Evolutionary conservation across 1,140 invertebrate species (phyloP), one percentile per base, ranked within the genome.

Genomic region (Drusus annulatus): DNA sequence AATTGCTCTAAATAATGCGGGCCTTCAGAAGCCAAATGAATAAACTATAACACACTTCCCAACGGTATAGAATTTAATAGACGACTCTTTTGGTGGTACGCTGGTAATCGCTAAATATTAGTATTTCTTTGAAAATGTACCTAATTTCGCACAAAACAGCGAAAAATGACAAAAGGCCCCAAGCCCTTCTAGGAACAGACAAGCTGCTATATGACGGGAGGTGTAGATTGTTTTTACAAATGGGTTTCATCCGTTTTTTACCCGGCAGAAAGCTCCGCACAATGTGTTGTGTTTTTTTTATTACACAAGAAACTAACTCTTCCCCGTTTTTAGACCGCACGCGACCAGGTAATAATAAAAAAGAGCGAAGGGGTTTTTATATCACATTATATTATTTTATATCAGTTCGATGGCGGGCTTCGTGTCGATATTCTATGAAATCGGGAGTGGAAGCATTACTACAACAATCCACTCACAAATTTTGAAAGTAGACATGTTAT

Each of bases 321-420:
- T 79, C 69, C 77, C 78, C 54, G n/a, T 74, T 79, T 79, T 79
- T 60, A 58, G 77, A 62, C 56, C 60, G 78, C 78, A 79, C 78
- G 78, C 78, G 69, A 79, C 78, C 78, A 79, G 71, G 78, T 79
- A 74, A 74, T 74, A 74, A 74, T 63, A 79, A 79, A 79, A 79
- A 79, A 73, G 25, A 52, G 23, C 54, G 56, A 74, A 63, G 69
- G 78, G 78, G 69, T 74, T 76, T 52, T 75, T 76, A 51, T 60
- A 31, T 58, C 25, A 60, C 8, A 75, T 75, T 28, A 13, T 45
- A 13, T 45, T 63, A 62, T 76, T 65, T 62, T 28, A 58, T 76
- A 63, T 76, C 60, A 63, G 23, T 75, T 28, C 73, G 8, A 15
- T 73, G 75, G 16, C 58, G 71, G 16, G 71, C 25, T 28, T 75